A percentile compares a stretch with the other conserved stretches of the same genome.
phyloP scores from a whole-genome alignment of 2,797 vertebrate genomes.

The Centroberyx gerrardi region DNA sequence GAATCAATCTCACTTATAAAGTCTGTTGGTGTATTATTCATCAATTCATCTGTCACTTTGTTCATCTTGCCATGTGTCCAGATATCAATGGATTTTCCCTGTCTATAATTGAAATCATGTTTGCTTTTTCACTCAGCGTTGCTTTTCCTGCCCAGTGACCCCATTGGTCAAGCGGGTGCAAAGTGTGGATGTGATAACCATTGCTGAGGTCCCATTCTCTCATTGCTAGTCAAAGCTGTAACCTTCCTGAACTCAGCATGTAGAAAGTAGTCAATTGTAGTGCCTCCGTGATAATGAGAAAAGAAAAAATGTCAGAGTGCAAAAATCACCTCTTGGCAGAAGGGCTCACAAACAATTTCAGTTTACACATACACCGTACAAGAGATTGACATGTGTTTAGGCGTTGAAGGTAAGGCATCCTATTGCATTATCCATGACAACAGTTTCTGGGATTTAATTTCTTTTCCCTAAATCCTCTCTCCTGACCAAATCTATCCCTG shows the following conservation, averaged over 20 bases:
- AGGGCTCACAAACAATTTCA: not conserved
- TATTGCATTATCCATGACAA: conserved; percentile 29
- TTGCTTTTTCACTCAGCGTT: conserved; percentile 67
- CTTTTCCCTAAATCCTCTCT: not conserved
- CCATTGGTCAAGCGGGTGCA: conserved; percentile 58
- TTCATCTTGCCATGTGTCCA: conserved; percentile 62
- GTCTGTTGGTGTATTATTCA: conserved; percentile 80
- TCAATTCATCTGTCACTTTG: conserved; percentile 71
- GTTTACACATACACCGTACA: not conserved
- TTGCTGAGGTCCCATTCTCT: conserved; percentile 33
- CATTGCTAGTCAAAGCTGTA: conserved; percentile 33
- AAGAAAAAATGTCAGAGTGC: not conserved
- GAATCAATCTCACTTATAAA: conserved; percentile 76
- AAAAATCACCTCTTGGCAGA: conserved; percentile 5
- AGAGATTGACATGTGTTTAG: conserved; percentile 16
- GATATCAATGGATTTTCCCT: conserved; percentile 62
- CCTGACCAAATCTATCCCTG: not conserved
- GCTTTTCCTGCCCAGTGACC: conserved; percentile 59
- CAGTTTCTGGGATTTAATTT: conserved; percentile 29
- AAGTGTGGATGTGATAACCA: conserved; percentile 44
- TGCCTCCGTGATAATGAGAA: conserved; percentile 1
- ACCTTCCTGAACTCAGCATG: conserved; percentile 10
- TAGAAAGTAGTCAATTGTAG: conserved; percentile 10
- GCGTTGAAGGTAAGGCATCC: conserved; percentile 1
- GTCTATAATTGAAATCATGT: conserved; percentile 71